Evolutionary conservation across 1,140 invertebrate genomes (phyloP).

Genomic region (Pogonus chalceus): DNA sequence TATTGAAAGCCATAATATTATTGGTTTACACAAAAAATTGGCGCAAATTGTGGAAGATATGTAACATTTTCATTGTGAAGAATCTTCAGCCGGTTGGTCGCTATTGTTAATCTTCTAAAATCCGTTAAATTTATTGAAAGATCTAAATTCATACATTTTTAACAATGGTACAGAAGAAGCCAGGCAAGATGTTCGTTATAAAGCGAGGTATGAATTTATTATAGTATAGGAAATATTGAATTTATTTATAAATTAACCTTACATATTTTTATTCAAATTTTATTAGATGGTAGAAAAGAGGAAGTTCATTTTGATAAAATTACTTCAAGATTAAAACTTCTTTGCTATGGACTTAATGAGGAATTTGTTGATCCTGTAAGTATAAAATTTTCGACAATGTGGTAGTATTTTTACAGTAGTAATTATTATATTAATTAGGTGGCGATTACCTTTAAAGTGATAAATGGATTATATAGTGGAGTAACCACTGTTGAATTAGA

Average conservation of each 20-base stretch:
- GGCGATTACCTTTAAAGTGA: constrained; percentile 77
- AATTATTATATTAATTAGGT: constrained; percentile 42
- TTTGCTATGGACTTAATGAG: constrained; percentile 92
- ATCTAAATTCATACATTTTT: too few species aligned
- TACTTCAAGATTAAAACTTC: constrained; percentile 86
- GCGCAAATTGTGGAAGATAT: too few species aligned
- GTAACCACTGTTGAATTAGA: constrained; percentile 95
- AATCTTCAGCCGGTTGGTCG: too few species aligned
- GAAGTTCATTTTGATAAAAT: constrained; percentile 97
- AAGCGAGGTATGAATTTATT: constrained; percentile 41
- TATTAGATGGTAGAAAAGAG: constrained; percentile 78
- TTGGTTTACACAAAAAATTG: too few species aligned
- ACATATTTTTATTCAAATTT: too few species aligned
- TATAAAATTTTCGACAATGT: constrained; percentile 25
- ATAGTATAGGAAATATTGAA: too few species aligned
- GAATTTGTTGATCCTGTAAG: constrained; percentile 93
- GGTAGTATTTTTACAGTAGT: too few species aligned
- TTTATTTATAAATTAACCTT: constrained; percentile 1
- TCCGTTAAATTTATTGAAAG: too few species aligned
- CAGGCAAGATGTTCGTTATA: constrained; percentile 40
- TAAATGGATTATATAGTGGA: constrained; percentile 88
- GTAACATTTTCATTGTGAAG: too few species aligned
- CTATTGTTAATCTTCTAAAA: too few species aligned
- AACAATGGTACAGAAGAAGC: constrained; percentile 1
- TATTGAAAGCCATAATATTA: too few species aligned